These are phyloP conservation scores for Chironomus tepperi DNA, from an alignment of 1,140 invertebrate species.

Conservation along the genomic window DNA sequence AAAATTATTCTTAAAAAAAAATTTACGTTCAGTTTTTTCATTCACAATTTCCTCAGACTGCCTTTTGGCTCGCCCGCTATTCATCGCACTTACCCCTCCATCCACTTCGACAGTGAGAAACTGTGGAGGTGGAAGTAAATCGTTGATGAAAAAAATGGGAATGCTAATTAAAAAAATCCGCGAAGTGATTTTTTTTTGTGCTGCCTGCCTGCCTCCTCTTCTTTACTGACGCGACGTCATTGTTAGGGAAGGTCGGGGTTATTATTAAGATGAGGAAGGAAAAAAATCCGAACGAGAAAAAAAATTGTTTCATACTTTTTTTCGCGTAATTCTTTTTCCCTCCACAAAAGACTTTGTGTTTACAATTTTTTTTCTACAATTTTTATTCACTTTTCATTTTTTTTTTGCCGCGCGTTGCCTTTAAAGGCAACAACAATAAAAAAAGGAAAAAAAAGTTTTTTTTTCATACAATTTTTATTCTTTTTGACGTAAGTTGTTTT, in stretches of 20 bases:
- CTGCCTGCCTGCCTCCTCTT: not conserved
- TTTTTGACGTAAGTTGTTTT: too few species aligned
- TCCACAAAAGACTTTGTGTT: not conserved
- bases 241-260: slow-evolving; percentile 18
- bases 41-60: not conserved
- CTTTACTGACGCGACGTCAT: not conserved
- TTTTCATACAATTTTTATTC: not conserved
- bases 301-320: not conserved
- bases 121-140: not conserved
- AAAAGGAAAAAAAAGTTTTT: not conserved
- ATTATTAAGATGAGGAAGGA: slow-evolving; percentile 13
- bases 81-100: not conserved
- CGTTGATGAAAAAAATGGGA: slow-evolving; percentile 21
- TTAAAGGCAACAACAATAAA: not conserved
- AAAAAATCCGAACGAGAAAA: slow-evolving; percentile 1
- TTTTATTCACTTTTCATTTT: slow-evolving; percentile 1
- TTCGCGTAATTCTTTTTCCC: slow-evolving; percentile 19
- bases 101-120: not conserved
- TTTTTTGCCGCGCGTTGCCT: not conserved
- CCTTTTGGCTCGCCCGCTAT: not conserved
- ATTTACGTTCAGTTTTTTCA: not conserved
- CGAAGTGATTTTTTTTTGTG: slow-evolving; percentile 16
- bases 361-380: not conserved
- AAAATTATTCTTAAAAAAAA: too few species aligned
- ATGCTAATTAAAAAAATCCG: slow-evolving; percentile 24